Conservation (phyloP, 2,888 invertebrate genomes). For the Erebia epiphron region DNA sequence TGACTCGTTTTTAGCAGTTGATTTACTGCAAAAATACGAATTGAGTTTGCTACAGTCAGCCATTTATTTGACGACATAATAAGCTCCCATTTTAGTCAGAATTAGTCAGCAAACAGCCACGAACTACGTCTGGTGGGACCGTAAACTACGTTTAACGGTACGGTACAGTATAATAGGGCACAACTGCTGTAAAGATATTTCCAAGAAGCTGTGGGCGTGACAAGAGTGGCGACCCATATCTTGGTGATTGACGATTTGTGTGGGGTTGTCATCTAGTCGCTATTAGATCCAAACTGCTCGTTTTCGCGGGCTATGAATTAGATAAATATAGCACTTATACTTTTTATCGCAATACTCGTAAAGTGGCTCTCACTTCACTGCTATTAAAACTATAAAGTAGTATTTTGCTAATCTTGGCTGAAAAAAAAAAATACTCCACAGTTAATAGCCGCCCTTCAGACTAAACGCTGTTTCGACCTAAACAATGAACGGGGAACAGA, state of each 20-base stretch:
- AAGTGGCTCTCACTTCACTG: too few relatives aligned
- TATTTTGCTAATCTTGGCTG: too few relatives aligned
- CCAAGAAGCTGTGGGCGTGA: conserved; percentile 14
- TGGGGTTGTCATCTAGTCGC: conserved; percentile 27
- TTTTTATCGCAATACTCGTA: too few relatives aligned
- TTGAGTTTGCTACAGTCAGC: background rate
- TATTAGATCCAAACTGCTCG: conserved; percentile 7
- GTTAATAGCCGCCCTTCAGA: too few relatives aligned
- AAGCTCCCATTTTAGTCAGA: too few relatives aligned
- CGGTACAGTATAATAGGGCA: background rate
- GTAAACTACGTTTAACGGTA: background rate
- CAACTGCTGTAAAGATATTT: background rate
- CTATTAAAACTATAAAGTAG: too few relatives aligned
- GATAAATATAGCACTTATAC: background rate
- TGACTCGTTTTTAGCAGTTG: background rate
- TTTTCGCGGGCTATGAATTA: background rate
- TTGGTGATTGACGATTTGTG: conserved; percentile 14
- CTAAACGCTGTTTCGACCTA: too few relatives aligned
- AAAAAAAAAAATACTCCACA: too few relatives aligned
- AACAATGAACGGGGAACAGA: too few relatives aligned
- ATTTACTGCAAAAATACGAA: background rate
- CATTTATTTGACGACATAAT: too few relatives aligned
- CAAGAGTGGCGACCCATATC: conserved; percentile 19
- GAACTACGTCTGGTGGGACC: too few relatives aligned
- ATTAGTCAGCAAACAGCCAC: too few relatives aligned